A percentile compares a stretch with the other conserved stretches of the same genome.
phyloP scores from a whole-genome alignment of 2,797 vertebrate genomes.

The Megalops cyprinoides region DNA sequence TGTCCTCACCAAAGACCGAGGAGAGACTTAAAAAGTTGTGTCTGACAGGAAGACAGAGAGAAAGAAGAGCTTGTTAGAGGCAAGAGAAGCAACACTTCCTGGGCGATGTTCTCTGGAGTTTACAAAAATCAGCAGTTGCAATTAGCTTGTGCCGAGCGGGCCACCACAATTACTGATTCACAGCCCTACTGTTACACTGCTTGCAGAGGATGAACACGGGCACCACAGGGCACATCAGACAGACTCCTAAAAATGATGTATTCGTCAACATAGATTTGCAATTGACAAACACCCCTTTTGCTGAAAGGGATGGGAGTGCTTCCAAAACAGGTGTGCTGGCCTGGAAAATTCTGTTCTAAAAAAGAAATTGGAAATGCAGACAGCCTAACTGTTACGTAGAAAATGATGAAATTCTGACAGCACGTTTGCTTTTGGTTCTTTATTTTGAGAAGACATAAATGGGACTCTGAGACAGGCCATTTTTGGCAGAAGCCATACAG shows the following conservation, averaged over 20 bases:
- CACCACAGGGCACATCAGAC: background rate
- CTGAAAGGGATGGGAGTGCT: too few relatives aligned
- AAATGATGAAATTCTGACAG: too few relatives aligned
- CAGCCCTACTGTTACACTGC: conserved; percentile 2
- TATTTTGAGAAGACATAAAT: too few relatives aligned
- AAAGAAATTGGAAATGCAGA: too few relatives aligned
- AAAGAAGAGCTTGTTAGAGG: conserved; percentile 13
- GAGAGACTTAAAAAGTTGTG: conserved; percentile 1
- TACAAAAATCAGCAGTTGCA: background rate
- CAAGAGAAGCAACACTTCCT: background rate
- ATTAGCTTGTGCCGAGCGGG: background rate
- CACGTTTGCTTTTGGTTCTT: too few relatives aligned
- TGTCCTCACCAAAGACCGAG: background rate
- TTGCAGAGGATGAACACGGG: background rate
- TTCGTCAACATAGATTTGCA: background rate
- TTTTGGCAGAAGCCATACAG: too few relatives aligned
- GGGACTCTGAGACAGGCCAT: too few relatives aligned
- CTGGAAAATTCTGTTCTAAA: too few relatives aligned
- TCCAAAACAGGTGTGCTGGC: too few relatives aligned
- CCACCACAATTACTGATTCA: conserved; percentile 10
- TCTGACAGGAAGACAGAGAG: conserved; percentile 13
- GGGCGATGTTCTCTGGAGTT: background rate
- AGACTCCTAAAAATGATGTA: background rate
- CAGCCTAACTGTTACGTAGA: too few relatives aligned
- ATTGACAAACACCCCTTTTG: too few relatives aligned